Evolutionary conservation across 2,888 invertebrate species (phyloP), one percentile per base, ranked within the genome.

Genomic region (Sialis fuliginosa): DNA sequence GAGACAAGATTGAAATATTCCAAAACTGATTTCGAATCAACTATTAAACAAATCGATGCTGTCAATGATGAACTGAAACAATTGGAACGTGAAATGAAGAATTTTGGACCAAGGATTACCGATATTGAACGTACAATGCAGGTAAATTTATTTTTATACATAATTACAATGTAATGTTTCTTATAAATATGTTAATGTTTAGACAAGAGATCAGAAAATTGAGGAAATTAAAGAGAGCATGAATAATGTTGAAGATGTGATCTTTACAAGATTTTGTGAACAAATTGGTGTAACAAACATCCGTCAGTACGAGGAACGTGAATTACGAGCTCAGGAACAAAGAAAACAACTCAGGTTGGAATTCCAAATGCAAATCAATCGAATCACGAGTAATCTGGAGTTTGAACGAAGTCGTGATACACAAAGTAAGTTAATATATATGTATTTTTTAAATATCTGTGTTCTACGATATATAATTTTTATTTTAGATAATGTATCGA

Each of bases 301-400:
- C 58, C 82, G 93, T 0, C 95, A 96, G 60, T 99, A 97, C 66
- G 98, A 99, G 67, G 96, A 98, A 68, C 75, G 95, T 32, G 97
- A 99, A 67, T 66, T 98, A 58, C 78, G 88, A 53, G 87, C 88
- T 53, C 92, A 93, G 62, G 95, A 97, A 66, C 96, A 98, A 66
- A 75, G 93, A 44, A 92, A 92, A 53, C 90, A 93, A 62, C 87
- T 86, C 54, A 77, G 95, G 53, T 79, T 95, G 64, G 95, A 96
- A 66, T 96, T 91, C 68, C 93, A 97, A 59, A 92, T 92, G 62
- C 96, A 98, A 66, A 88, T 89, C 56, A 91, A 93, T 69, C 77
- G 90, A 51, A 83, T 96, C 57, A 79, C 84, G 46, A 93, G 91
- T 62, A 93, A 97, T 66, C 72, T 98, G 52, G 96, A 97, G 66